Conservation (phyloP, 2,888 invertebrate genomes). For the Maniola hyperantus region DNA sequence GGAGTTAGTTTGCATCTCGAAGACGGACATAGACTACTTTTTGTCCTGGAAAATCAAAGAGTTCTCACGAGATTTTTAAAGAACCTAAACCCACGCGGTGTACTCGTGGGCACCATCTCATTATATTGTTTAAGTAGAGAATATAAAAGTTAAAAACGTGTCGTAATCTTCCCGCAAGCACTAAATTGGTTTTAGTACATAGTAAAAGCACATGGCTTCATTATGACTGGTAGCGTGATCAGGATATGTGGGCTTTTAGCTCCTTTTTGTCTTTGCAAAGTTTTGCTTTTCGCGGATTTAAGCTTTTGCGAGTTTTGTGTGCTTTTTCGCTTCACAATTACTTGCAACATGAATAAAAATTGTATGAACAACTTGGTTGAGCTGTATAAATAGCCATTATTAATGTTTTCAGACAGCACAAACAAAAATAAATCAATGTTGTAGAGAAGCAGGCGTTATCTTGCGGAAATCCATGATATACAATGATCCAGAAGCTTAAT, state of each 20-base stretch:
- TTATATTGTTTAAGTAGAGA: too few relatives aligned
- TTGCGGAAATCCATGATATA: too few relatives aligned
- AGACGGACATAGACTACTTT: too few relatives aligned
- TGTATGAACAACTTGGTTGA: neutral
- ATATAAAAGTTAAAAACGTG: neutral
- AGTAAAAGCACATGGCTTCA: conserved; percentile 25
- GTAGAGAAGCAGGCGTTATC: too few relatives aligned
- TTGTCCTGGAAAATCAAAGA: too few relatives aligned
- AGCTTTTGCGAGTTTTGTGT: conserved; percentile 17
- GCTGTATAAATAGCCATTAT: neutral
- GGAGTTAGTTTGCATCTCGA: too few relatives aligned
- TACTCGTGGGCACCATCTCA: too few relatives aligned
- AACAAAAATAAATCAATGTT: too few relatives aligned
- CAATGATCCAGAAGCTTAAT: too few relatives aligned
- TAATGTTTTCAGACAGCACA: too few relatives aligned
- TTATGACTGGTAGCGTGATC: conserved; percentile 26
- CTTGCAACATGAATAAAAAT: conserved; percentile 10
- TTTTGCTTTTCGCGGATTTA: conserved; percentile 25
- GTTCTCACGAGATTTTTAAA: too few relatives aligned
- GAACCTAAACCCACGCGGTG: too few relatives aligned
- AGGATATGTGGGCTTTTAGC: conserved; percentile 27
- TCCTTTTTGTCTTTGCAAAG: conserved; percentile 26
- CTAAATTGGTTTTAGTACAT: neutral
- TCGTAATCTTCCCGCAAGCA: conserved; percentile 7
- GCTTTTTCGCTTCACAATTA: conserved; percentile 17